These are phyloP conservation scores for Hoplostethus atlanticus DNA, from an alignment of 2,797 vertebrate species.

Conservation along the genomic window DNA sequence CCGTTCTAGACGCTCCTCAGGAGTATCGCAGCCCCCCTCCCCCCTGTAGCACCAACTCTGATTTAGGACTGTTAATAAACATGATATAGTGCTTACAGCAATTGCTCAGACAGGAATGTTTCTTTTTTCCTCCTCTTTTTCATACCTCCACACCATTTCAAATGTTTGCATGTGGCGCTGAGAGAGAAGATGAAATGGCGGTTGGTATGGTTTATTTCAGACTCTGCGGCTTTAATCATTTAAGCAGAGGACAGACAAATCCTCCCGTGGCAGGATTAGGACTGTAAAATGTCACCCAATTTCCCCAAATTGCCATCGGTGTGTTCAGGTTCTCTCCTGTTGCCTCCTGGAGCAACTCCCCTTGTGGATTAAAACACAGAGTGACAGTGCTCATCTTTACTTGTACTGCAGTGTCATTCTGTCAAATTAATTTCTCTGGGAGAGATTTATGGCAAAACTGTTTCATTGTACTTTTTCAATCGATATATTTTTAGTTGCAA, in stretches of 20 bases:
- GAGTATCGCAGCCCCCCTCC: constrained; percentile 64
- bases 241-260: constrained; percentile 69
- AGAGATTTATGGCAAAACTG: not conserved
- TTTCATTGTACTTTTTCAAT: not conserved
- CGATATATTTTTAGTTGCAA: not conserved
- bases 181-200: constrained; percentile 59
- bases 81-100: constrained; percentile 82
- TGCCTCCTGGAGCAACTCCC: constrained; percentile 41
- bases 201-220: constrained; percentile 64
- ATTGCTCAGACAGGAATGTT: constrained; percentile 81
- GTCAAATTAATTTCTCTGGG: not conserved
- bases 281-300: constrained; percentile 63
- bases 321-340: constrained; percentile 28
- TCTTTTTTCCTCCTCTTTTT: constrained; percentile 71
- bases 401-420: not conserved
- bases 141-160: constrained; percentile 64
- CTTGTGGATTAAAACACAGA: constrained; percentile 14
- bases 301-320: constrained; percentile 50
- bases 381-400: not conserved
- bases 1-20: constrained; percentile 60
- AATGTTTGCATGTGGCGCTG: constrained; percentile 65
- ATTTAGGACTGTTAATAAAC: constrained; percentile 87
- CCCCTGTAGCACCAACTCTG: constrained; percentile 57
- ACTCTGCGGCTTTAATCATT: constrained; percentile 62
- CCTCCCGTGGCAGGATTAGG: constrained; percentile 58